Conservation (phyloP, 2,888 invertebrate genomes). For the Dexiosoma caninum region DNA sequence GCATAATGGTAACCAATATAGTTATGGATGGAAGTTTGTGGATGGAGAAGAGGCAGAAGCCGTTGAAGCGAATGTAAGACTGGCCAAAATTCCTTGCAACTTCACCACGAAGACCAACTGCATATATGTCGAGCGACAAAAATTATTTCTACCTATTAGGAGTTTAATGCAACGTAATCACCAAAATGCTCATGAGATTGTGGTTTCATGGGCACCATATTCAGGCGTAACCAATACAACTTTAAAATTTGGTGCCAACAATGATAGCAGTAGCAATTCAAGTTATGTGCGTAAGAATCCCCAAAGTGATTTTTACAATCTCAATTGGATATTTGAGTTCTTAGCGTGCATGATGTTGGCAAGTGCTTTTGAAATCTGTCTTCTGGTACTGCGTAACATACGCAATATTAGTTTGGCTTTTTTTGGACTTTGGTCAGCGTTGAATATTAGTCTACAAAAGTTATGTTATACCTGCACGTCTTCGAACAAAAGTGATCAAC, state of each 20-base stretch:
- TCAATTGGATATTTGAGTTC: conserved; percentile 49
- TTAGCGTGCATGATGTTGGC: conserved; percentile 48
- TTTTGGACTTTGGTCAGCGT: conserved; percentile 24
- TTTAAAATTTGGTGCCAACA: not conserved
- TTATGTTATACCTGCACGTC: not conserved
- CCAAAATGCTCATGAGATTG: conserved; percentile 11
- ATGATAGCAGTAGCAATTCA: not conserved
- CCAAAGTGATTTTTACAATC: conserved; percentile 18
- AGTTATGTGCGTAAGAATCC: not conserved
- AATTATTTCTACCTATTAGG: not conserved
- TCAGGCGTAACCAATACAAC: not conserved
- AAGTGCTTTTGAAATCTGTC: conserved; percentile 46
- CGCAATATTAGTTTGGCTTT: conserved; percentile 25
- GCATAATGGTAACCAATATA: not conserved
- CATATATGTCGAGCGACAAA: conserved; percentile 18
- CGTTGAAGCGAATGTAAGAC: conserved; percentile 5
- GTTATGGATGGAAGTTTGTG: conserved; percentile 25
- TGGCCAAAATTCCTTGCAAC: conserved; percentile 47
- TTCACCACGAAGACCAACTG: conserved; percentile 36
- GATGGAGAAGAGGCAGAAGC: conserved; percentile 18
- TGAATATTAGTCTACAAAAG: conserved; percentile 17
- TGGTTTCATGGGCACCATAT: conserved; percentile 24
- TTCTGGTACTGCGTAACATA: conserved; percentile 27
- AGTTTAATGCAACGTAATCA: not conserved
- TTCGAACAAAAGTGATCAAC: not conserved